Evolutionary conservation across 2,113 vertebrate genomes (phyloP).

Genomic region (Rhinichthys klamathensis): DNA sequence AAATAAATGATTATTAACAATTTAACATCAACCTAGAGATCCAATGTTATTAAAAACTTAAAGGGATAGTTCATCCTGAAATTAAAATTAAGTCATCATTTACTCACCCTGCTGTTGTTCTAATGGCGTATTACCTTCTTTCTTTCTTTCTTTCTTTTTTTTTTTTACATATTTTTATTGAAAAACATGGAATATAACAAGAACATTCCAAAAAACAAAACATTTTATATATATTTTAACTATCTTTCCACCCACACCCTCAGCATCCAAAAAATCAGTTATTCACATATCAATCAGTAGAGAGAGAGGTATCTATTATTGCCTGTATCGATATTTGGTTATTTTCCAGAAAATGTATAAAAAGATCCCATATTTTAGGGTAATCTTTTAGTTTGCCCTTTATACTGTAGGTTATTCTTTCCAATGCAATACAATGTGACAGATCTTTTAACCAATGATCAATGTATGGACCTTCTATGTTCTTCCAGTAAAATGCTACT

Average conservation of each 20-base stretch:
- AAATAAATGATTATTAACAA: background rate
- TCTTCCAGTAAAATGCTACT: background rate
- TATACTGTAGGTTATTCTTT: constrained; percentile 1
- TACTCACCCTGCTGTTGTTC: no score
- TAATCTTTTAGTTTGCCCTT: background rate
- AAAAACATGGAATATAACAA: no score
- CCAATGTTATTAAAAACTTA: background rate
- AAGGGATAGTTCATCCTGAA: no score
- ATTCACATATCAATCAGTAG: background rate
- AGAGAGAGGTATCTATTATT: background rate
- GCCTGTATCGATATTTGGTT: background rate
- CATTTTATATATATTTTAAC: no score
- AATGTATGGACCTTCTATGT: constrained; percentile 4
- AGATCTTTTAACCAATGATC: background rate
- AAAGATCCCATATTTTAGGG: background rate
- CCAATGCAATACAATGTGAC: background rate
- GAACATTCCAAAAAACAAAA: no score
- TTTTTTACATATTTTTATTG: no score
- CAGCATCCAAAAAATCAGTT: no score
- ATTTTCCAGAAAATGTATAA: background rate
- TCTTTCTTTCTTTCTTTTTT: no score
- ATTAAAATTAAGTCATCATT: no score
- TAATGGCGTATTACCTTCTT: no score
- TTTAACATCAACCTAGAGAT: background rate
- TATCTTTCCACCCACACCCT: no score